Evolutionary conservation across 2,797 vertebrate species (phyloP).

Genomic region (Helarctos malayanus): DNA sequence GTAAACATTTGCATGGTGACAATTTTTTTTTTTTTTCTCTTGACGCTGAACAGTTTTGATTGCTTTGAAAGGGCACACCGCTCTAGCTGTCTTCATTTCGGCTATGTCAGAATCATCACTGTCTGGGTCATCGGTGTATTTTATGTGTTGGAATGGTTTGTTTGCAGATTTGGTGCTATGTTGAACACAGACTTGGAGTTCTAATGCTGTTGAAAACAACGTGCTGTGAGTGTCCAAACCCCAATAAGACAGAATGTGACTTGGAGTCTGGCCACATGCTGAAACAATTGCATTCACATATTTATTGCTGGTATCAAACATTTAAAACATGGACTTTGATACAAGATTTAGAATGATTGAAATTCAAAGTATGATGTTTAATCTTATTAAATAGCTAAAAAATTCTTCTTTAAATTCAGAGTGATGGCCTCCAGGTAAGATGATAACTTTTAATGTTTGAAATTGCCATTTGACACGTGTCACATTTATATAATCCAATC

Average conservation of each 20-base stretch:
- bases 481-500: slow-evolving; percentile 18
- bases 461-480: not conserved
- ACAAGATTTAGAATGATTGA: not conserved
- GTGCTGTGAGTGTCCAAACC: not conserved
- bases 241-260: not conserved
- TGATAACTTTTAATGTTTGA: not conserved
- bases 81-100: not conserved
- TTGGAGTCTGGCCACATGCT: not conserved
- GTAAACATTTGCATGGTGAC: not conserved
- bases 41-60: not conserved
- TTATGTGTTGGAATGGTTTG: not conserved
- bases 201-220: not conserved
- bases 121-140: not conserved
- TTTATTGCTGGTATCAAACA: not conserved
- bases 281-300: not conserved
- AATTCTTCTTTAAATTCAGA: not conserved
- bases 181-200: not conserved
- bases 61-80: slow-evolving; percentile 25
- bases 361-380: not conserved
- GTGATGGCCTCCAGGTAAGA: not conserved
- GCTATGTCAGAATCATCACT: not conserved
- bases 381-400: not conserved
- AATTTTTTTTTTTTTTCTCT: not conserved
- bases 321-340: not conserved
- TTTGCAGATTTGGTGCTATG: not conserved